A percentile compares a stretch with the other conserved stretches of the same genome.
Evolutionary conservation across 2,888 invertebrate genomes (phyloP).

Genomic region (Hoplodrina blanda): DNA sequence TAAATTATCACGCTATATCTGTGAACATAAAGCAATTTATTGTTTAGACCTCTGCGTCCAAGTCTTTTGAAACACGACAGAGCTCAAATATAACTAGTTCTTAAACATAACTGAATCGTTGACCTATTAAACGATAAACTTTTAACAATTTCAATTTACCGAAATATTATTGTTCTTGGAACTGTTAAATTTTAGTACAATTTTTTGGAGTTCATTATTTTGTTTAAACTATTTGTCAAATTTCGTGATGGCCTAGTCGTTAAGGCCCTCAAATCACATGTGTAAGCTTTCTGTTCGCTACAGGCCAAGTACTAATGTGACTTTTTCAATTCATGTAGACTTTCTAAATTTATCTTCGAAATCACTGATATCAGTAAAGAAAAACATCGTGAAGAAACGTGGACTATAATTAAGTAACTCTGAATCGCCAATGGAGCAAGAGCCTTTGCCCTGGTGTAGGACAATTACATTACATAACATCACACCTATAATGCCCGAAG

Average conservation of each 20-base stretch:
- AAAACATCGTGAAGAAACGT: too few relatives aligned
- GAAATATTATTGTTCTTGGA: constrained; percentile 33
- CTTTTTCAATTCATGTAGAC: too few relatives aligned
- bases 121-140: constrained; percentile 44
- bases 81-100: constrained; percentile 36
- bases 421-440: too few relatives aligned
- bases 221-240: constrained; percentile 5
- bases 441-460: too few relatives aligned
- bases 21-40: constrained; percentile 20
- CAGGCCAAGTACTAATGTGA: too few relatives aligned
- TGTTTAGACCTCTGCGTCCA: neutral
- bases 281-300: too few relatives aligned
- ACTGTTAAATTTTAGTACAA: constrained; percentile 25
- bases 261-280: too few relatives aligned
- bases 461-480: too few relatives aligned
- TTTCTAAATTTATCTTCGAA: too few relatives aligned
- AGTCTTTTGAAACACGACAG: neutral
- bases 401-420: too few relatives aligned
- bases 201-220: constrained; percentile 27
- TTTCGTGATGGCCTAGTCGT: neutral
- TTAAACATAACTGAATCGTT: constrained; percentile 26
- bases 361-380: too few relatives aligned
- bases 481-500: too few relatives aligned
- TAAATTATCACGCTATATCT: constrained; percentile 43
- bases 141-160: constrained; percentile 39